Evolutionary conservation across 2,113 vertebrate genomes (phyloP).

Genomic region (Caretta caretta): DNA sequence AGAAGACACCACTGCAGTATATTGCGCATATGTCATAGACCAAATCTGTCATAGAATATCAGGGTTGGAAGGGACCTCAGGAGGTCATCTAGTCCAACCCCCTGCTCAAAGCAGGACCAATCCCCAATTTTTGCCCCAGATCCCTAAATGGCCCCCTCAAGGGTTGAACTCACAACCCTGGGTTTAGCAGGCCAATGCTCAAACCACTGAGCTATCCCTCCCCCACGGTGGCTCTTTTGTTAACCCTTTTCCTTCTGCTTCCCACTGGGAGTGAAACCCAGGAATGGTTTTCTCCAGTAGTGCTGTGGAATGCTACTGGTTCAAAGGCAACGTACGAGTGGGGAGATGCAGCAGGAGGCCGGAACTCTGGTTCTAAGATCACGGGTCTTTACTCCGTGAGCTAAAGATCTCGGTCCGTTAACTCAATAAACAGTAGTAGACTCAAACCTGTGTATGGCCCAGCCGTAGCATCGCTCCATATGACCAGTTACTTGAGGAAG

Average conservation of each 20-base stretch:
- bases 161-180: too few relatives aligned
- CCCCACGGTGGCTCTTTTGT: not conserved
- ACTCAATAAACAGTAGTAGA: not conserved
- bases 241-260: not conserved
- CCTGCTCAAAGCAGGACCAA: too few relatives aligned
- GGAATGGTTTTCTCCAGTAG: not conserved
- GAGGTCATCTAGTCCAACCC: too few relatives aligned
- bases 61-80: too few relatives aligned
- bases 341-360: not conserved
- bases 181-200: too few relatives aligned
- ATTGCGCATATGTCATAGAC: too few relatives aligned
- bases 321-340: not conserved
- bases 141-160: too few relatives aligned
- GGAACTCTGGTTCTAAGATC: not conserved
- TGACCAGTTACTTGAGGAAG: fast-evolving
- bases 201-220: too few relatives aligned
- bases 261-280: not conserved
- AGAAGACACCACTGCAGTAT: not conserved
- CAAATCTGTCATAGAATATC: too few relatives aligned
- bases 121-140: too few relatives aligned
- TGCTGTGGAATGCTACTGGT: not conserved
- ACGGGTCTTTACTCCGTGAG: not conserved
- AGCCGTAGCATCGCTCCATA: not conserved
- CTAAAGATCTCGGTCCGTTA: not conserved
- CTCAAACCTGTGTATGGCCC: not conserved